phyloP scores from a whole-genome alignment of 2,888 invertebrate species.

The Teleiodes luculella region DNA sequence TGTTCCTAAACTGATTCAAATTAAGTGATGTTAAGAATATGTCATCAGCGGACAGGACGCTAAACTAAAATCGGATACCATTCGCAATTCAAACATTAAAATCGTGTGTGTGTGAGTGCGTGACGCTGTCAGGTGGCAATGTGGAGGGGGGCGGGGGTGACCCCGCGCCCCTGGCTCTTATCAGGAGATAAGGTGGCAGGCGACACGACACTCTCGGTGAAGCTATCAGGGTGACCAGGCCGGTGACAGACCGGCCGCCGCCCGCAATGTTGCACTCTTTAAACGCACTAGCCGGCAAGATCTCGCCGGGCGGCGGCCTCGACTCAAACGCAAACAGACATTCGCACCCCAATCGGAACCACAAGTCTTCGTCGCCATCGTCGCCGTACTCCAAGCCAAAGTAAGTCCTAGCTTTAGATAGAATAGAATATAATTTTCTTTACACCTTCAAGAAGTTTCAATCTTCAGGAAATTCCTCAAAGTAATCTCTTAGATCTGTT shows the following conservation, averaged over 20 bases:
- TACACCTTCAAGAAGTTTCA: no score
- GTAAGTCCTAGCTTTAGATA: slow-evolving; percentile 49
- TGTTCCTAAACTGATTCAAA: slow-evolving; percentile 19
- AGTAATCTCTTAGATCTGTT: not conserved
- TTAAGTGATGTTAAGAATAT: slow-evolving; percentile 49
- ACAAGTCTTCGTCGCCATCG: slow-evolving; percentile 64
- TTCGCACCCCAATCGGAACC: slow-evolving; percentile 74
- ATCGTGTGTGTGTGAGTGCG: slow-evolving; percentile 46
- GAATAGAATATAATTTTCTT: no score
- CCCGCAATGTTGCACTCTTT: slow-evolving; percentile 92
- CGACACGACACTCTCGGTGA: slow-evolving; percentile 58
- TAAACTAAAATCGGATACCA: slow-evolving; percentile 53
- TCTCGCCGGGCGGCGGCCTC: slow-evolving; percentile 87
- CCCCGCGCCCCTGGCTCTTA: slow-evolving; percentile 77
- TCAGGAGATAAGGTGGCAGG: slow-evolving; percentile 59
- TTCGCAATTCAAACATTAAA: slow-evolving; percentile 27
- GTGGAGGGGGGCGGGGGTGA: slow-evolving; percentile 72
- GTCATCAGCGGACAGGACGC: slow-evolving; percentile 70
- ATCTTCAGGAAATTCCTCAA: not conserved
- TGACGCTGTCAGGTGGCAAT: slow-evolving; percentile 72
- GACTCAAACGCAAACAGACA: slow-evolving; percentile 84
- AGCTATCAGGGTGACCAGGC: slow-evolving; percentile 71
- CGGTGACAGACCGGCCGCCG: slow-evolving; percentile 74
- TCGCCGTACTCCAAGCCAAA: slow-evolving; percentile 75
- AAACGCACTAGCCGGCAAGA: slow-evolving; percentile 93